These are phyloP conservation scores for Pithys albifrons DNA, from an alignment of 2,113 vertebrate species.

Conservation along the genomic window DNA sequence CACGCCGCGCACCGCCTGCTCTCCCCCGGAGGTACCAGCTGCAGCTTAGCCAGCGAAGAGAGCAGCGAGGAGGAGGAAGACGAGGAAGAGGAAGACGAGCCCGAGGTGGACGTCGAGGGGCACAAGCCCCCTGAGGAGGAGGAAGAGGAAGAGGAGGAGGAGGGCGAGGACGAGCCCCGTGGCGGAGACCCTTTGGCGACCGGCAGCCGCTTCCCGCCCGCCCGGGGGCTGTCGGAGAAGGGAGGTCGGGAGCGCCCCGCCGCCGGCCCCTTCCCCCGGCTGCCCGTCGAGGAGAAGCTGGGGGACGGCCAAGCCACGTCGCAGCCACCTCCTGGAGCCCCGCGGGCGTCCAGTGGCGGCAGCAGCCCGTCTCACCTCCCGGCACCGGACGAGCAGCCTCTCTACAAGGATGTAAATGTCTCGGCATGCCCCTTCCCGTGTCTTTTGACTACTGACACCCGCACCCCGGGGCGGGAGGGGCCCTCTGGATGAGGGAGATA, in stretches of 20 bases:
- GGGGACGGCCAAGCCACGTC: constrained; percentile 66
- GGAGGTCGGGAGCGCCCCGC: constrained; percentile 74
- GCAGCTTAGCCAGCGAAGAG: constrained; percentile 87
- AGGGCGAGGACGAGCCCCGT: constrained; percentile 76
- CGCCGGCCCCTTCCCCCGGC: constrained; percentile 68
- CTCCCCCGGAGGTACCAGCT: constrained; percentile 78
- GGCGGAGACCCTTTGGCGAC: constrained; percentile 69
- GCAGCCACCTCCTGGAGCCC: constrained; percentile 3
- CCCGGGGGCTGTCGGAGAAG: constrained; percentile 73
- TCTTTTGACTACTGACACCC: constrained; percentile 82
- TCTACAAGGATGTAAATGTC: constrained; percentile 98
- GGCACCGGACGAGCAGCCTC: constrained; percentile 82
- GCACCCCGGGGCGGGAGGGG: constrained; percentile 72
- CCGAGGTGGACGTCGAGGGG: constrained; percentile 92
- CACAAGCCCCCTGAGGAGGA: constrained; percentile 86
- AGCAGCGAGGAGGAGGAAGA: constrained; percentile 84
- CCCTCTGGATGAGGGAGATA: constrained; percentile 37
- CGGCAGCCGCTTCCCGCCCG: constrained; percentile 67
- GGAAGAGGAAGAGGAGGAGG: constrained; percentile 69
- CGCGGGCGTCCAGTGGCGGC: constrained; percentile 34
- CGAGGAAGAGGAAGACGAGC: constrained; percentile 85
- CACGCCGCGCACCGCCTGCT: constrained; percentile 57
- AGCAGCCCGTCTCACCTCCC: constrained; percentile 74
- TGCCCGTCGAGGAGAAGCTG: constrained; percentile 77
- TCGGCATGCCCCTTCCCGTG: constrained; percentile 72